Conservation (phyloP, 2,113 vertebrate genomes). For the Chaetorhynchus papuensis region DNA sequence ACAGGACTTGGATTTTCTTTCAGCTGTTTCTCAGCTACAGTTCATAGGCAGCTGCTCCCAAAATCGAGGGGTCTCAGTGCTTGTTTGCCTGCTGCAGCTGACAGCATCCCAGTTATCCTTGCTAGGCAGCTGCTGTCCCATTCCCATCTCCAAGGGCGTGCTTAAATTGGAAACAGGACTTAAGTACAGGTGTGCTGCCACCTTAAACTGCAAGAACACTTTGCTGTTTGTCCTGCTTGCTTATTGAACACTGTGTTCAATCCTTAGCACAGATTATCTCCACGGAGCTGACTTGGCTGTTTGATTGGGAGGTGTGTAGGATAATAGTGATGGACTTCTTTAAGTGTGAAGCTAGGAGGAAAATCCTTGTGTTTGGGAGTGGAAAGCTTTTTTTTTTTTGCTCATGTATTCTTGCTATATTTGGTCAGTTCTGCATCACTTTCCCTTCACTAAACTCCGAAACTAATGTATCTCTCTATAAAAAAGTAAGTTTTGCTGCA, state of each 20-base stretch:
- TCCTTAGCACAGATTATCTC: background rate
- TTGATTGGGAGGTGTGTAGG: background rate
- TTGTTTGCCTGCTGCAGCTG: background rate
- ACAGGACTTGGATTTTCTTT: background rate
- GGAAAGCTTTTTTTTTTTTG: background rate
- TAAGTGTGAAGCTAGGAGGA: background rate
- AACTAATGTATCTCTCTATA: background rate
- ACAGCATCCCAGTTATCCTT: background rate
- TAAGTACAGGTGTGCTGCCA: background rate
- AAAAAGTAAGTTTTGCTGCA: background rate
- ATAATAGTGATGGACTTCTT: background rate
- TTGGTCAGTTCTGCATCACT: background rate
- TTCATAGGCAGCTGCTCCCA: background rate
- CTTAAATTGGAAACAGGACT: background rate
- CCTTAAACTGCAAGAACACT: background rate
- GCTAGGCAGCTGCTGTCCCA: background rate
- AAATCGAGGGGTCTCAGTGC: background rate
- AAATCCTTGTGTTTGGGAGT: background rate
- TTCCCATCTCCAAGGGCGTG: background rate
- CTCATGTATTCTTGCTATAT: background rate
- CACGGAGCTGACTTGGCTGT: background rate
- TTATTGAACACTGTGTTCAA: background rate
- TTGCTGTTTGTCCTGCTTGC: fast-evolving
- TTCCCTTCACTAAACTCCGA: background rate
- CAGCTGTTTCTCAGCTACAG: background rate